phyloP scores from a whole-genome alignment of 2,888 invertebrate species.

The Drosophila koepferae region DNA sequence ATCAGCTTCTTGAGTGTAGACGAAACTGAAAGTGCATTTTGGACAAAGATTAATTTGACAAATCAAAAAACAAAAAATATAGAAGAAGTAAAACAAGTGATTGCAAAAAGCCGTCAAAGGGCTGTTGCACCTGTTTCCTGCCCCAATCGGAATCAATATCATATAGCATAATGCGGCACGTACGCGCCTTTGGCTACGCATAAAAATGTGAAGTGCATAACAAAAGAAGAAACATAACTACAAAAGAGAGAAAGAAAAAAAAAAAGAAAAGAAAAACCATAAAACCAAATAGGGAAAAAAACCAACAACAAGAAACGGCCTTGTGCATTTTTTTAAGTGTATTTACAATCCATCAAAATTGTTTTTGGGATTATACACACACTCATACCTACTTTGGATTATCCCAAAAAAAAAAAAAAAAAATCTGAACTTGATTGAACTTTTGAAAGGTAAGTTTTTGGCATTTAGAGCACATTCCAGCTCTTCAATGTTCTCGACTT shows the following conservation, averaged over 20 bases:
- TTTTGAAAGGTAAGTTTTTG: constrained; percentile 59
- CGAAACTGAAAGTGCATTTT: constrained; percentile 61
- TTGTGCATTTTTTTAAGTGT: constrained; percentile 53
- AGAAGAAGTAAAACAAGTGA: neutral
- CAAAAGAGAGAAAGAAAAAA: constrained; percentile 20
- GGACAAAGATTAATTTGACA: constrained; percentile 8
- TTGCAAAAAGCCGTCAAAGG: constrained; percentile 30
- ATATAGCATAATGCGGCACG: constrained; percentile 57
- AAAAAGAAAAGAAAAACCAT: constrained; percentile 21
- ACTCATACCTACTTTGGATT: constrained; percentile 51
- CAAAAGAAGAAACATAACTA: constrained; percentile 43
- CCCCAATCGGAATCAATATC: constrained; percentile 20
- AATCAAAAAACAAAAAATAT: neutral
- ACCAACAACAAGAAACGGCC: constrained; percentile 49
- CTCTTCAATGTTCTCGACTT: constrained; percentile 19
- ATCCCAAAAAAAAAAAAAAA: constrained; percentile 8
- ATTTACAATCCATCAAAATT: constrained; percentile 55
- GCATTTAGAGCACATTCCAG: constrained; percentile 25
- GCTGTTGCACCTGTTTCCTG: constrained; percentile 75
- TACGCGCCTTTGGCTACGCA: constrained; percentile 73
- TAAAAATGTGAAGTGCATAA: constrained; percentile 72
- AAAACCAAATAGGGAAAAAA: constrained; percentile 17
- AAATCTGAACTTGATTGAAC: constrained; percentile 34
- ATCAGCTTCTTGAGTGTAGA: constrained; percentile 20
- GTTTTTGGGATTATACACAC: constrained; percentile 64